These are phyloP conservation scores for Morelia viridis DNA, from an alignment of 2,797 vertebrate species.

Conservation along the genomic window DNA sequence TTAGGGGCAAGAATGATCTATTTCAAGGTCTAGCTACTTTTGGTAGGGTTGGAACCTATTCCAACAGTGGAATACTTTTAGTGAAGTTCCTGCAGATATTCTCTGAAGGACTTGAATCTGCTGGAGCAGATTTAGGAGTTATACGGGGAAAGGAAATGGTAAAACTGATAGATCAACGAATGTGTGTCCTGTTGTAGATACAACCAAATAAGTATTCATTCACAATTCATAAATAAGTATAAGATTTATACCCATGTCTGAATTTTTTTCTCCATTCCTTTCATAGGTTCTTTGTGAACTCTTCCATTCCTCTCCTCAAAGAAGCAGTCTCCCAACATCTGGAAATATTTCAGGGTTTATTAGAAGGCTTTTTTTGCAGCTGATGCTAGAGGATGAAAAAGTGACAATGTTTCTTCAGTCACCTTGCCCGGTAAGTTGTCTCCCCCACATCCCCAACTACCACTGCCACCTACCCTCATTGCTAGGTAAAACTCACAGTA, in stretches of 20 bases:
- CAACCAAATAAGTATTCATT: neutral
- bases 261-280: conserved; percentile 44
- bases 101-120: neutral
- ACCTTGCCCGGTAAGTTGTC: conserved; percentile 89
- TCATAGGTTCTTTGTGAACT: conserved; percentile 97
- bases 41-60: neutral
- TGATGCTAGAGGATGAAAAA: conserved; percentile 99
- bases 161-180: neutral
- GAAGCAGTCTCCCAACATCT: conserved; percentile 89
- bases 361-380: conserved; percentile 93
- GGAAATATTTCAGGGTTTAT: conserved; percentile 99
- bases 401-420: conserved; percentile 99
- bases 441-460: neutral
- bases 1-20: neutral
- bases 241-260: conserved; percentile 21
- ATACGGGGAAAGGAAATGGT: neutral
- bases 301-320: conserved; percentile 95
- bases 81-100: neutral
- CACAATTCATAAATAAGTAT: no score
- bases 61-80: neutral
- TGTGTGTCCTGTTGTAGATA: neutral
- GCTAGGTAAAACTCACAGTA: neutral
- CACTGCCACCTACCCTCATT: neutral
- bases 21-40: neutral
- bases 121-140: neutral